Base-by-base conservation (phyloP, 2,797 vertebrate genomes). In the Rhadinocentrus ornatus region DNA sequence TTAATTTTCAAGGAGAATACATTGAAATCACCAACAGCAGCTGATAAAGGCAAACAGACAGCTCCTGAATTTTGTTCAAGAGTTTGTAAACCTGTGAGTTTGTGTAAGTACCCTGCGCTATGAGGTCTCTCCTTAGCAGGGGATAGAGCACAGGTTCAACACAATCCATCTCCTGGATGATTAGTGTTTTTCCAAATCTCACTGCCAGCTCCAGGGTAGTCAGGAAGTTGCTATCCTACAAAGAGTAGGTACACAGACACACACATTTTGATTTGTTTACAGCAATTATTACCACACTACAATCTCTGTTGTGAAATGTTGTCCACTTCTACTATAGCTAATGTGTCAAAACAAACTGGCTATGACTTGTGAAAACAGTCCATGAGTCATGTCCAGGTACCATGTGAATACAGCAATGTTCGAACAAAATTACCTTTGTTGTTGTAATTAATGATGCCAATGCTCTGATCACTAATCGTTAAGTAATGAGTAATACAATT, bases 141-240 rank as follows among this genome's bases (percentile, higher is more conserved):
- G 97, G 96, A 77, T 98, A 99, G 75, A 99, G 96, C 20, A 97
- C 96, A 50, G 97, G 96, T 87, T 99, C 97, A 73, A 99, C 95
- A 68, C 96, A 95, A 85, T 99, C 97, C 95, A 97, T 94, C 91
- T 99, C 98, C 89, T 98, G 97, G 84, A 99, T 96, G 84, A 99
- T 95, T 66, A 99, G 95, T 0, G 97, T 99, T 91, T 99, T 99
- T 53, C 98, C 97, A 91, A 99, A 99, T 85, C 98, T 95, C 67
- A 99, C 97, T 2, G 97, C 96, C 70, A 99, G 87, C 83, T 99
- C 98, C 82, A 99, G 90, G 52, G 94, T 90, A 2, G 96, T 99
- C 83, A 97, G 95, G 84, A 99, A 98, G 90, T 96, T 97, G 63
- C 83, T 86, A 72, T 99, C 97, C 98, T 99, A 62, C 31, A 54